Percentiles rank a stretch among this genome's conserved stretches.
These are phyloP conservation scores for Hypolimnas misippus DNA, from an alignment of 2,888 invertebrate species.

Conservation along the genomic window DNA sequence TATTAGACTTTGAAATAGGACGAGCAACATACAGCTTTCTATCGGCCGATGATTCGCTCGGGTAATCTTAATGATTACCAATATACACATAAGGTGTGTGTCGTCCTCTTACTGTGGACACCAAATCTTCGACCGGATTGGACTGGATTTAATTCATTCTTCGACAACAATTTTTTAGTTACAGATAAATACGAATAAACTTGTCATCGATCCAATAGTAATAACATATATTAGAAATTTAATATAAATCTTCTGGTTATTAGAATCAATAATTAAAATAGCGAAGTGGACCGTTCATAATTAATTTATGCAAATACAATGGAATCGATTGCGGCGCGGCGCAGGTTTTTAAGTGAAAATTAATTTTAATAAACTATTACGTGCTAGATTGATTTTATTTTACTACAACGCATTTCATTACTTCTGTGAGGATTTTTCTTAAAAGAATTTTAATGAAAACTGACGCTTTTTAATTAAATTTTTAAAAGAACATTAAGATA, in stretches of 20 bases:
- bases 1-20: no score
- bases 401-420: not conserved
- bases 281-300: not conserved
- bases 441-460: not conserved
- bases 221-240: not conserved
- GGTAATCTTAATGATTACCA: no score
- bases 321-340: not conserved
- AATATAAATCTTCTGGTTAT: not conserved
- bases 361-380: not conserved
- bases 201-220: no score
- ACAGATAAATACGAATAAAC: no score
- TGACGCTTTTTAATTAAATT: slow-evolving; percentile 3
- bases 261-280: not conserved
- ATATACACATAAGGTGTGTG: no score
- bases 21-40: no score
- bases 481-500: not conserved
- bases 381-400: not conserved
- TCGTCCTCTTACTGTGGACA: no score
- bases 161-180: no score
- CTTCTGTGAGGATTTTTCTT: not conserved
- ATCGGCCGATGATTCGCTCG: no score
- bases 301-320: slow-evolving; percentile 6
- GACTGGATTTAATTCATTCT: no score
- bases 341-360: not conserved
- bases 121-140: no score